Conservation (phyloP, 2,113 vertebrate species). For the Alces alces region DNA sequence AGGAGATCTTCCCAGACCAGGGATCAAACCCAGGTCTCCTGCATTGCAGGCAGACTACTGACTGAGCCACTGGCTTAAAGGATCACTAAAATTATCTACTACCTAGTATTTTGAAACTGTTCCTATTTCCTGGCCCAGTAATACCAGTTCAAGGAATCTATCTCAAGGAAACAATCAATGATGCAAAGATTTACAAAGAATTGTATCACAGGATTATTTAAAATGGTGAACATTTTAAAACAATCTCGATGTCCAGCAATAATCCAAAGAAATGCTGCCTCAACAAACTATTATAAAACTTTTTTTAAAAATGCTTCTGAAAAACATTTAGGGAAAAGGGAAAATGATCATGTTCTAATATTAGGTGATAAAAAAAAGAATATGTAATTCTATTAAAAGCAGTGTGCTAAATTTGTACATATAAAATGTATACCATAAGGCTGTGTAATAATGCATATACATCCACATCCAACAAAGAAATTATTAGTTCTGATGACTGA, state of each 20-base stretch:
- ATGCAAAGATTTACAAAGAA: conserved; percentile 15
- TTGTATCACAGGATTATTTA: neutral
- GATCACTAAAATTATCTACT: neutral
- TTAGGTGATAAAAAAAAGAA: neutral
- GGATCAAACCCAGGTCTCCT: neutral
- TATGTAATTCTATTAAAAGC: neutral
- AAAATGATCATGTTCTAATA: neutral
- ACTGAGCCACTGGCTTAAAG: neutral
- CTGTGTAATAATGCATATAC: neutral
- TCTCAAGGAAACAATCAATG: neutral
- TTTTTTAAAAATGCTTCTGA: neutral
- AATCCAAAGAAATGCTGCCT: neutral
- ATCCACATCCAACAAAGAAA: neutral
- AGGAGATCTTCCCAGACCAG: neutral
- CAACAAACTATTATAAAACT: neutral
- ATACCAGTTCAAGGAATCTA: neutral
- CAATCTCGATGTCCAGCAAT: neutral
- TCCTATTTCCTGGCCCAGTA: neutral
- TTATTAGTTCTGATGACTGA: neutral
- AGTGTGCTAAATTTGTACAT: neutral
- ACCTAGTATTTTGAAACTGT: neutral
- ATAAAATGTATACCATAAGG: neutral
- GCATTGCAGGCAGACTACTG: neutral
- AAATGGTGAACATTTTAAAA: neutral
- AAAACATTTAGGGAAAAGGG: neutral